Percentiles rank a stretch among this genome's conserved stretches.
phyloP scores from a whole-genome alignment of 2,888 invertebrate genomes.

The Lysandra bellargus region DNA sequence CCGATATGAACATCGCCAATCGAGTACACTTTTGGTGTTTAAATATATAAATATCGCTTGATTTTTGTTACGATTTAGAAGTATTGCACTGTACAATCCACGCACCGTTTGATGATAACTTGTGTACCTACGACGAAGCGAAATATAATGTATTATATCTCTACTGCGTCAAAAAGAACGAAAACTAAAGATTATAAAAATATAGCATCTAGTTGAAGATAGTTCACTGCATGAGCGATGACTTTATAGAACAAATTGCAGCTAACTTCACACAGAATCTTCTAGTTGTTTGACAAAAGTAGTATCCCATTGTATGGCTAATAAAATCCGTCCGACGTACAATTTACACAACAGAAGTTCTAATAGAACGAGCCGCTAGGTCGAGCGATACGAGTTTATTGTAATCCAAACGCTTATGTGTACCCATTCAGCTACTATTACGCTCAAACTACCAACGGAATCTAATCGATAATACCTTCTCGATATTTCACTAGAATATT shows the following conservation, averaged over 20 bases:
- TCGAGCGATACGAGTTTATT: slow-evolving; percentile 71
- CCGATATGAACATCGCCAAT: slow-evolving; percentile 32
- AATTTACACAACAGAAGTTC: slow-evolving; percentile 58
- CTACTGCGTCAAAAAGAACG: background rate
- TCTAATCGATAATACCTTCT: slow-evolving; percentile 70
- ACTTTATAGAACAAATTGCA: slow-evolving; percentile 76
- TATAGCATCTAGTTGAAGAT: slow-evolving; percentile 35
- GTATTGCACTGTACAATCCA: slow-evolving; percentile 70
- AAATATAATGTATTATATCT: background rate
- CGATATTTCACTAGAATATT: slow-evolving; percentile 76
- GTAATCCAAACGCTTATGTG: slow-evolving; percentile 79
- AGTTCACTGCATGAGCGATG: slow-evolving; percentile 70
- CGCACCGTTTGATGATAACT: slow-evolving; percentile 55
- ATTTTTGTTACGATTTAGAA: slow-evolving; percentile 52
- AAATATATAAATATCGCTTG: slow-evolving; percentile 45
- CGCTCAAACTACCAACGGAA: slow-evolving; percentile 81
- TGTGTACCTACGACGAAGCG: background rate
- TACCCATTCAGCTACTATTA: slow-evolving; percentile 77
- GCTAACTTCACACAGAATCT: slow-evolving; percentile 70
- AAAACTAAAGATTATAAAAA: background rate
- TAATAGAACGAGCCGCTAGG: slow-evolving; percentile 70
- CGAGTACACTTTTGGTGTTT: slow-evolving; percentile 39
- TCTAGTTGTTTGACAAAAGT: slow-evolving; percentile 60
- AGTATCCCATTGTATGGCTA: slow-evolving; percentile 61
- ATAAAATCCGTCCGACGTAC: slow-evolving; percentile 52